A percentile compares a stretch with the other conserved stretches of the same genome.
Evolutionary conservation across 2,113 vertebrate species (phyloP).

Genomic region (Acinonyx jubatus): DNA sequence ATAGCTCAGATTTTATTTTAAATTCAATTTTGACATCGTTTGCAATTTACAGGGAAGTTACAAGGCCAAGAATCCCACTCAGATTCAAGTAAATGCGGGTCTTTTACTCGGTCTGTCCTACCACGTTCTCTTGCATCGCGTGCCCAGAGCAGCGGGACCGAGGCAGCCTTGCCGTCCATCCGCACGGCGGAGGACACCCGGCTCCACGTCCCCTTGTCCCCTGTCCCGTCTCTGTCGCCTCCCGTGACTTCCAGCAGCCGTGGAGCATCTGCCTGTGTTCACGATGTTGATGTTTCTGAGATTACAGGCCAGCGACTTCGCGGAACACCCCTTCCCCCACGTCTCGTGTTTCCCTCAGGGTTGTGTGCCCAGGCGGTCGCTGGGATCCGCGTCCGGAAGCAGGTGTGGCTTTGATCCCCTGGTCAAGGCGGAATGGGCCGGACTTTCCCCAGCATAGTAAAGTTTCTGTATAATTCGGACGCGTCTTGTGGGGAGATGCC

Average conservation of each 20-base stretch:
- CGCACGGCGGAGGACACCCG: background rate
- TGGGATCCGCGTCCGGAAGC: no score
- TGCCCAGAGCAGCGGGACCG: background rate
- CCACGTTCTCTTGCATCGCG: background rate
- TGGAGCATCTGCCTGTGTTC: background rate
- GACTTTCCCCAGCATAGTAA: background rate
- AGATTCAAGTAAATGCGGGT: background rate
- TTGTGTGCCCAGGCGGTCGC: no score
- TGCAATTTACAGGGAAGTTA: background rate
- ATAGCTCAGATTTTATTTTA: background rate
- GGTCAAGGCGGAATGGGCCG: background rate
- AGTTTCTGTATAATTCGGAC: background rate
- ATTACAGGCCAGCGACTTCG: background rate
- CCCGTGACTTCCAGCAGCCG: background rate
- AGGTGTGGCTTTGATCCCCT: background rate
- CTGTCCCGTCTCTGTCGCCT: background rate
- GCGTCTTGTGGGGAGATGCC: background rate
- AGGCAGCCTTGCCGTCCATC: background rate
- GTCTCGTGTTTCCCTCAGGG: no score
- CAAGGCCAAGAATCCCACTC: background rate
- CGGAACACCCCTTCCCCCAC: background rate
- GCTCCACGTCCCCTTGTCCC: no score
- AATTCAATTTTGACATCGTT: background rate
- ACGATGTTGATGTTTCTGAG: fast-evolving
- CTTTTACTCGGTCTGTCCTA: background rate